Evolutionary conservation across 2,888 invertebrate species (phyloP).

Genomic region (Coenonympha glycerion): DNA sequence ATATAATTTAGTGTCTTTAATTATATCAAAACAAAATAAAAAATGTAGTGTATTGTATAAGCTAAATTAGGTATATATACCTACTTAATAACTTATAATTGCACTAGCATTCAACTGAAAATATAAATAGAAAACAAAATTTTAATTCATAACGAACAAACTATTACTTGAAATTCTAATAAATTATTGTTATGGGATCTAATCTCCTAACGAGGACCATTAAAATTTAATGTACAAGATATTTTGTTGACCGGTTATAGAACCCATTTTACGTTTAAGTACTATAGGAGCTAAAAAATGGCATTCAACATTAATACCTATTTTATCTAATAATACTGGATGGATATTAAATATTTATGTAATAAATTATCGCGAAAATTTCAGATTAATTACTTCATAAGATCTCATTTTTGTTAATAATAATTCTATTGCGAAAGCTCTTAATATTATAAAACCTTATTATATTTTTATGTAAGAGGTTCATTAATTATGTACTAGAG

Average conservation of each 20-base stretch:
- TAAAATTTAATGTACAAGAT: slow-evolving; percentile 13
- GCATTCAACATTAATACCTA: slow-evolving; percentile 53
- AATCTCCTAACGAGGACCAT: slow-evolving; percentile 10
- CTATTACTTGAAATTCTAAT: neutral
- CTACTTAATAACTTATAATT: too few relatives aligned
- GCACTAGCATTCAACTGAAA: too few relatives aligned
- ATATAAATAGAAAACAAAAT: too few relatives aligned
- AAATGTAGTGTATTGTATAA: neutral
- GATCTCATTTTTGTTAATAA: slow-evolving; percentile 65
- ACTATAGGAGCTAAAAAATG: slow-evolving; percentile 63
- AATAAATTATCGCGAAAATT: slow-evolving; percentile 69
- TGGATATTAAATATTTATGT: slow-evolving; percentile 62
- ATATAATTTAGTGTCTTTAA: neutral
- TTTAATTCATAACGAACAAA: neutral
- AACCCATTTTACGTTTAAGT: slow-evolving; percentile 53
- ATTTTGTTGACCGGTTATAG: slow-evolving; percentile 45
- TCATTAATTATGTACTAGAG: slow-evolving; percentile 56
- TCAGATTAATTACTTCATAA: slow-evolving; percentile 64
- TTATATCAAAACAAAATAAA: neutral
- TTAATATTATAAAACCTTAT: slow-evolving; percentile 65
- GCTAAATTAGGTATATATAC: too few relatives aligned
- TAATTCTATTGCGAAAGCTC: slow-evolving; percentile 72
- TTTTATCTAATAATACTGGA: slow-evolving; percentile 74
- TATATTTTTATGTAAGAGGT: slow-evolving; percentile 50
- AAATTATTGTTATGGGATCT: slow-evolving; percentile 7